Base-by-base conservation (phyloP, 2,888 invertebrate genomes). In the Tachina lurida region DNA sequence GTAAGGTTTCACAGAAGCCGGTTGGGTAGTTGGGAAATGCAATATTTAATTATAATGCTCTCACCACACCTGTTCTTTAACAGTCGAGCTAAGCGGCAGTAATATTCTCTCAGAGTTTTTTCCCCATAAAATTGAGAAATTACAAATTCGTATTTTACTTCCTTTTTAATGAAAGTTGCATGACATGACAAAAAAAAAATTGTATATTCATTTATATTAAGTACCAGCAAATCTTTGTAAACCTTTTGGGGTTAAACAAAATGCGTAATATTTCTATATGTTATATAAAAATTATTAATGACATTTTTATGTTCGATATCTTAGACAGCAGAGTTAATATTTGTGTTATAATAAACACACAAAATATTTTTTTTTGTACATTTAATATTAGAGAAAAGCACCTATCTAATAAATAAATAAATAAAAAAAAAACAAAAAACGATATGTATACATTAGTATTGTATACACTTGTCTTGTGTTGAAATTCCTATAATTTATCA, bases 401-500 rank as follows among this genome's bases (percentile, higher is more conserved):
- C 19, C 17, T 63, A 52, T n/a, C 45, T 17, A 41, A 19, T 17
- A 60, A 17, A 22, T 41, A 17, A 17, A 12, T 74, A 47, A 45
- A 31, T 31, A 3, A 67, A 17, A 56, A 5, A 31, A 31, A 31
- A 7, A 1, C 7, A 31, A 43, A 54, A 63, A 75, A 4, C 2
- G 3, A 4, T 3, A 7, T 31, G 2, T 31, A 31, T 54, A 52
- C 60, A 75, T 54, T 77, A 47, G 56, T 22, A 54, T 45, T 76
- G 60, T 76, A 52, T 68, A 43, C 22, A 71, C 54, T 56, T 87
- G 81, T 84, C 77, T 84, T 85, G 88, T 88, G 88, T 88, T 91
- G 77, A 90, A 91, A 89, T 91, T 88, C 63, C 87, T 87, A 89
- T 89, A 90, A 91, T 91, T 91, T 90, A 91, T 91, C 90, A 91